Evolutionary conservation across 2,888 invertebrate genomes (phyloP), one percentile per base, ranked within the genome.

Genomic region (Brachypterus glaber): DNA sequence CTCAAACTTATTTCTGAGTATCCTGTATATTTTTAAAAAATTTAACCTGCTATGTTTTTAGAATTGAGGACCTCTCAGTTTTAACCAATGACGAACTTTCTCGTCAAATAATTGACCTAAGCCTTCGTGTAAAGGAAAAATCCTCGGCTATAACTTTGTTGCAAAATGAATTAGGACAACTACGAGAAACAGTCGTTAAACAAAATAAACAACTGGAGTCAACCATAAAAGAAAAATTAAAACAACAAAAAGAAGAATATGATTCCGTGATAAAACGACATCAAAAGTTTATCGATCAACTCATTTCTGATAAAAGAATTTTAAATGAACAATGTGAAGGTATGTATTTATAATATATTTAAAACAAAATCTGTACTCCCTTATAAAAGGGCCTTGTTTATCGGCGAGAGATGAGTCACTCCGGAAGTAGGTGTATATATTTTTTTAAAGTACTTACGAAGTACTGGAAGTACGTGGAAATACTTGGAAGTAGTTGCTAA

Each of bases 251-350:
- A 56, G 72, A 76, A 15, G 85, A 87, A 49, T 84, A 80, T 51
- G 86, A 87, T 52, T 71, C 62, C 2, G 73, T 82, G 1, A 75
- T 88, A 14, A 76, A 79, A 46, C 70, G 88, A 9, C 88, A 88
- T 57, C 88, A 89, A 39, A 81, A 74, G 43, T 87, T 88, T 48
- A 85, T 88, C 32, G 87, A 88, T 56, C 83, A 82, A 68, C 58
- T 89, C 31, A 78, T 88, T 43, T 75, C 76, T 39, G 89, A 89
- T 57, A 89, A 89, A 64, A 82, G 80, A 44, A 72, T 77, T 0
- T 58, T 88, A 12, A 83, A 82, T 50, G 82, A 85, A 45, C 79
- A 80, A 48, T 82, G 82, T 47, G 79, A 82, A 52, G 72, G n/a
- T n/a, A n/a, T n/a, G n/a, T n/a, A n/a, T n/a, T n/a, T n/a, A n/a